phyloP scores from a whole-genome alignment of 2,888 invertebrate genomes.

The Xestobium rufovillosum region DNA sequence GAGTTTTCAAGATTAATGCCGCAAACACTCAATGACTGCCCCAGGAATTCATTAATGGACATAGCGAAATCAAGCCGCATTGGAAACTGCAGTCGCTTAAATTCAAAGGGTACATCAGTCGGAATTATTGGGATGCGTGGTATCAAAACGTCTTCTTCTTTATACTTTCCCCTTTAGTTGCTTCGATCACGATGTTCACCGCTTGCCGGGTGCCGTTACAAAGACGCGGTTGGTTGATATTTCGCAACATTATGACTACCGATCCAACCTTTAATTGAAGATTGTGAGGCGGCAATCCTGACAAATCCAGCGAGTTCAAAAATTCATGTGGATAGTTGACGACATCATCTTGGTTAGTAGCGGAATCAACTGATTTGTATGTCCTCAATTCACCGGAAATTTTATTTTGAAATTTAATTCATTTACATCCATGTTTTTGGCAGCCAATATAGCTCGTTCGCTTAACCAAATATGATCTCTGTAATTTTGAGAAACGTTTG shows the following conservation, averaged over 20 bases:
- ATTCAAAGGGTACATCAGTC: constrained; percentile 11
- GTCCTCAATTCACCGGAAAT: constrained; percentile 10
- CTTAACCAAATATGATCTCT: constrained; percentile 22
- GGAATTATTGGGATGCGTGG: constrained; percentile 15
- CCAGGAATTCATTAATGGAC: constrained; percentile 11
- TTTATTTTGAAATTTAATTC: constrained; percentile 3
- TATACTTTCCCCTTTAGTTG: too few relatives aligned
- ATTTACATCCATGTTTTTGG: constrained; percentile 14
- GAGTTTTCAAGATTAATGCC: constrained; percentile 10
- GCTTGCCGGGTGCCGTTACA: constrained; percentile 17
- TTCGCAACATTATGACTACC: constrained; percentile 15
- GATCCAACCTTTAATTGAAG: constrained; percentile 19
- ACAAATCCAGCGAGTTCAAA: constrained; percentile 14
- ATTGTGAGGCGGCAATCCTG: constrained; percentile 18
- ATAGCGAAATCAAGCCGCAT: constrained; percentile 12
- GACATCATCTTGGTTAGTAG: constrained; percentile 12
- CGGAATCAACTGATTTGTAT: constrained; percentile 13
- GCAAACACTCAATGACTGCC: constrained; percentile 11
- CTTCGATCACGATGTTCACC: too few relatives aligned
- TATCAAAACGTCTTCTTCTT: constrained; percentile 10
- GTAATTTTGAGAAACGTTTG: constrained; percentile 24
- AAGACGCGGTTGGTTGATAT: constrained; percentile 16
- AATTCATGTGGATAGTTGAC: constrained; percentile 11
- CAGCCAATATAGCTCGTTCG: constrained; percentile 15
- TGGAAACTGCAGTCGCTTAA: constrained; percentile 13